A percentile compares a stretch with the other conserved stretches of the same genome.
Conservation (phyloP, 2,888 invertebrate species). For the Polylopha cassiicola region DNA sequence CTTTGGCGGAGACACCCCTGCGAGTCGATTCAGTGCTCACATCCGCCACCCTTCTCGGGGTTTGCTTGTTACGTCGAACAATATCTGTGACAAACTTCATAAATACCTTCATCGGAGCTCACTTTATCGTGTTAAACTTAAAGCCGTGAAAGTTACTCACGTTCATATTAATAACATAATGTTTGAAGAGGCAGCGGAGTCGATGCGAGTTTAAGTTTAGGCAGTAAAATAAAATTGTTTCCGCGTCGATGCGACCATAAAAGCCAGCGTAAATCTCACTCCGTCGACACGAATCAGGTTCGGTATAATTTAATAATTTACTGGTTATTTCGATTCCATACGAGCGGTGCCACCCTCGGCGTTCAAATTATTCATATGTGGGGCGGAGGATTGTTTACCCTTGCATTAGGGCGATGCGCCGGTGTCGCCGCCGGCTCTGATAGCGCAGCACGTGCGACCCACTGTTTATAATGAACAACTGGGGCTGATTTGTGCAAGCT, state of each 20-base stretch:
- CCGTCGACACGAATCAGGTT: constrained; percentile 41
- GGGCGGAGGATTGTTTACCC: constrained; percentile 57
- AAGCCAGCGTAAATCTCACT: constrained; percentile 21
- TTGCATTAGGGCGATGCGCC: constrained; percentile 54
- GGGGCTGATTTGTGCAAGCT: constrained; percentile 30
- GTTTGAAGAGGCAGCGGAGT: too few relatives aligned
- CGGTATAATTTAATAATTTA: constrained; percentile 71
- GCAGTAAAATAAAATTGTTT: constrained; percentile 21
- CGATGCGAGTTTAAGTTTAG: too few relatives aligned
- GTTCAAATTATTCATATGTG: constrained; percentile 69
- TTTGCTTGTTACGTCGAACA: constrained; percentile 47
- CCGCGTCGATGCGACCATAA: constrained; percentile 16
- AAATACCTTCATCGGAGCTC: constrained; percentile 10
- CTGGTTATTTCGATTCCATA: constrained; percentile 63
- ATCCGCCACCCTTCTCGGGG: constrained; percentile 41
- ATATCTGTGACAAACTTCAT: constrained; percentile 15
- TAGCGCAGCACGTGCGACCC: constrained; percentile 72
- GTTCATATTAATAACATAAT: too few relatives aligned
- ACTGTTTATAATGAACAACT: constrained; percentile 59
- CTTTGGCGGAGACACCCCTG: constrained; percentile 60
- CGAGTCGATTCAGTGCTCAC: constrained; percentile 40
- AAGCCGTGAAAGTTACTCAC: constrained; percentile 13
- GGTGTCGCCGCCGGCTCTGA: constrained; percentile 39
- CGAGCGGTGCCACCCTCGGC: constrained; percentile 45
- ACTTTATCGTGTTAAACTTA: constrained; percentile 7